Evolutionary conservation across 2,797 vertebrate species (phyloP), one percentile per base, ranked within the genome.

Genomic region (Crax fasciolata): DNA sequence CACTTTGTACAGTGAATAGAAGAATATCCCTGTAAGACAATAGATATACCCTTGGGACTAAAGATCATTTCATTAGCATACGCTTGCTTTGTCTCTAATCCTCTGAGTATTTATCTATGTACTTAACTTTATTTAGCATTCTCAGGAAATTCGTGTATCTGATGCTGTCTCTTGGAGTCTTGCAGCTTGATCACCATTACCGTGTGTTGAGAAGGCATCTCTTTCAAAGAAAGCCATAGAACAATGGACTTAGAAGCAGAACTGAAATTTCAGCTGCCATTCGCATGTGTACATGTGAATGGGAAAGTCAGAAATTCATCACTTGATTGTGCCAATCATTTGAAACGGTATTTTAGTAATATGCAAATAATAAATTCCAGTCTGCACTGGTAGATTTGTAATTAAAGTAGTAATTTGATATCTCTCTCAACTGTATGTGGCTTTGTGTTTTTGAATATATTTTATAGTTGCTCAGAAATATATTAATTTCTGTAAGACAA

Each of bases 41-140:
- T 2, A 89, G 78, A 49, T 41, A 27, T 1, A 67, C 10, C 20
- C 39, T 63, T 63, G 59, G 55, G 76, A 78, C 21, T 80, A 46
- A 90, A 88, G 66, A 73, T 84, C 16, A 20, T 67, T 94, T 86
- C 10, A 35, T 82, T 87, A 90, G 13, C 55, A 49, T 79, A 35
- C 32, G 39, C 38, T 82, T 74, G 41, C 48, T 67, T 92, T 84
- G 59, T 27, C 54, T 85, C 30, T 94, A 73, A 76, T 86, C 35
- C 62, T 90, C 5, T 20, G 58, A 75, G 39, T 72, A 44, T 89
- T 95, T 94, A 65, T 70, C 70, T 55, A 2, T 38, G 13, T 70
- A 25, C n/a, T 71, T 85, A 73, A 62, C 30, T 77, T 87, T 61
- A 65, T 81, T 91, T 81, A 73, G 5, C 8, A 21, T 84, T 91